Percentiles rank a stretch among this genome's conserved stretches.
These are phyloP conservation scores for Gephyroberyx darwinii DNA, from an alignment of 2,797 vertebrate species.

Conservation along the genomic window DNA sequence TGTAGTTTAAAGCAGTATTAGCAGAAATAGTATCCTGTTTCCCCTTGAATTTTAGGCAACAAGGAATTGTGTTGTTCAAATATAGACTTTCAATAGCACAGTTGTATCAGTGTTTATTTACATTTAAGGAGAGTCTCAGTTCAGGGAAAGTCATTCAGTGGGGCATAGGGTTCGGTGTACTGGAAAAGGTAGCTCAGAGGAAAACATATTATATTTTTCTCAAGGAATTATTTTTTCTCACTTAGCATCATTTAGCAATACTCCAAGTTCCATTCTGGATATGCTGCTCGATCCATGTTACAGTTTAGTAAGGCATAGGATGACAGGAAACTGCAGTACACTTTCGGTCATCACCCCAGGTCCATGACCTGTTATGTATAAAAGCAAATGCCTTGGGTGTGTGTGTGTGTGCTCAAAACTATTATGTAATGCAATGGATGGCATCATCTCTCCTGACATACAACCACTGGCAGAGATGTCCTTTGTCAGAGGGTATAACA, in stretches of 20 bases:
- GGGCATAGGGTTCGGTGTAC: not conserved
- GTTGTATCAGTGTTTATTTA: slow-evolving; percentile 14
- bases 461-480: not conserved
- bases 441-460: not conserved
- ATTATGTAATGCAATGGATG: not conserved
- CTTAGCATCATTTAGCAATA: not conserved
- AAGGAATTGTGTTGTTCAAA: not conserved
- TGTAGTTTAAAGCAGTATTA: not conserved
- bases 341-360: not conserved
- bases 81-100: slow-evolving; percentile 21
- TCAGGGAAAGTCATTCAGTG: not conserved
- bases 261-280: not conserved
- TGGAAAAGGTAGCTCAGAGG: not conserved
- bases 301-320: not conserved
- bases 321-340: not conserved
- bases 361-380: not conserved
- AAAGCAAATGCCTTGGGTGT: not conserved
- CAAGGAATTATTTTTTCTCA: not conserved
- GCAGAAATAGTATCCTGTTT: not conserved
- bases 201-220: not conserved
- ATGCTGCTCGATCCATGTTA: not conserved
- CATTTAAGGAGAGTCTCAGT: slow-evolving; percentile 1
- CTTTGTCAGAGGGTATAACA: not conserved
- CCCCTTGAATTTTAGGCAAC: not conserved
- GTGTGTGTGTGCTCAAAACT: slow-evolving; percentile 8